Conservation (phyloP, 2,888 invertebrate genomes). For the Spilarctia lutea region DNA sequence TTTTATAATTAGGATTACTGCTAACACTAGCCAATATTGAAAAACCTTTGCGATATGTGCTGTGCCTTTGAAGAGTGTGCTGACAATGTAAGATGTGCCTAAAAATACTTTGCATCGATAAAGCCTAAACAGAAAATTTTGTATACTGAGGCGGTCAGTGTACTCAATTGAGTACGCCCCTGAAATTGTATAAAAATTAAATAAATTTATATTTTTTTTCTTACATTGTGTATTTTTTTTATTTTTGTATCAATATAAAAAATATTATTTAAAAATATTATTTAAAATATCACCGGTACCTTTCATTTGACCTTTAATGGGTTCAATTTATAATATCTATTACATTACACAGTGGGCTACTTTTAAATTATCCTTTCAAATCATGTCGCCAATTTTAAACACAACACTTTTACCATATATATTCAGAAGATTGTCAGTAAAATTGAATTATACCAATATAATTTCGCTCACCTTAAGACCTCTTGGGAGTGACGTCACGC, state of each 20-base stretch:
- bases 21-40: too few relatives aligned
- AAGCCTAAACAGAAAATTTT: neutral
- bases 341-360: neutral
- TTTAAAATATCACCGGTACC: neutral
- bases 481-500: slow-evolving; percentile 51
- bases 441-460: slow-evolving; percentile 45
- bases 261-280: neutral
- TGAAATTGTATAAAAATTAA: neutral
- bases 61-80: too few relatives aligned
- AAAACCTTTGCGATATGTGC: too few relatives aligned
- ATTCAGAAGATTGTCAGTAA: slow-evolving; percentile 27
- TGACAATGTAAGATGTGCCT: neutral
- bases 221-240: neutral
- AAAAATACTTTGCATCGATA: neutral
- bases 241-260: neutral
- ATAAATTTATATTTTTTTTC: neutral
- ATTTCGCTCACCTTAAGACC: slow-evolving; percentile 44
- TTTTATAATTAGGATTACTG: too few relatives aligned
- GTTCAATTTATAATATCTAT: neutral
- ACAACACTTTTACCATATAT: slow-evolving; percentile 19
- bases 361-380: slow-evolving; percentile 26
- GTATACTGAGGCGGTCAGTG: neutral
- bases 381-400: slow-evolving; percentile 30
- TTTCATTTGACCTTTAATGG: slow-evolving; percentile 3
- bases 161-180: neutral